phyloP scores from a whole-genome alignment of 2,113 vertebrate genomes.

The Phocoena phocoena region DNA sequence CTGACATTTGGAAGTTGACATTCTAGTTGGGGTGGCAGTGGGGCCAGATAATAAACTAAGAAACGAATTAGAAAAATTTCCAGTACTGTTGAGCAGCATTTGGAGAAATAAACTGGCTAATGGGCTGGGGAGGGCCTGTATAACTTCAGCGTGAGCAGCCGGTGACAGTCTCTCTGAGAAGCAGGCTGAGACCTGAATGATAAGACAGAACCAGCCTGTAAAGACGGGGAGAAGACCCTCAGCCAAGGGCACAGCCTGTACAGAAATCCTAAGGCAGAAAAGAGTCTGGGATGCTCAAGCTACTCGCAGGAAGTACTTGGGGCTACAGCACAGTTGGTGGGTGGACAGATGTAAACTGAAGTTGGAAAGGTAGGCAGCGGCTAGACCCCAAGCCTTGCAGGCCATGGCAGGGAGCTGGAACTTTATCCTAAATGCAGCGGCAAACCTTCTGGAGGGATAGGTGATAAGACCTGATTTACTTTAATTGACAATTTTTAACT shows the following conservation, averaged over 20 bases:
- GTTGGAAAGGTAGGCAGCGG: not conserved
- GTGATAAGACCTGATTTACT: not conserved
- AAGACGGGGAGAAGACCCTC: not conserved
- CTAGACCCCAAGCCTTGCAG: not conserved
- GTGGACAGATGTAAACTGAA: not conserved
- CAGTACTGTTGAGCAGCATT: not conserved
- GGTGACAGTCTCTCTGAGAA: not conserved
- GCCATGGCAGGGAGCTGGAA: not conserved
- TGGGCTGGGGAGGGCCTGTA: not conserved
- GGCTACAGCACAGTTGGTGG: not conserved
- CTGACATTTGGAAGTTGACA: not conserved
- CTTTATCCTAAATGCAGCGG: not conserved
- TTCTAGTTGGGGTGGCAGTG: not conserved
- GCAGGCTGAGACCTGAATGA: not conserved
- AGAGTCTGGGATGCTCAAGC: not conserved
- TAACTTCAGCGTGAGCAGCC: not conserved
- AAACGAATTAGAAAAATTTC: not conserved
- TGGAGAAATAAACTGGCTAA: constrained; percentile 9
- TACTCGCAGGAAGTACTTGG: not conserved
- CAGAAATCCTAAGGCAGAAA: not conserved
- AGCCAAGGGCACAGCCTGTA: not conserved
- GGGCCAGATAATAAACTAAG: not conserved
- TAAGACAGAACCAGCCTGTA: not conserved
- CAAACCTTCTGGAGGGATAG: not conserved
- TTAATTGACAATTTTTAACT: not conserved